phyloP scores from a whole-genome alignment of 1,140 invertebrate species.

The Goniozus legneri region DNA sequence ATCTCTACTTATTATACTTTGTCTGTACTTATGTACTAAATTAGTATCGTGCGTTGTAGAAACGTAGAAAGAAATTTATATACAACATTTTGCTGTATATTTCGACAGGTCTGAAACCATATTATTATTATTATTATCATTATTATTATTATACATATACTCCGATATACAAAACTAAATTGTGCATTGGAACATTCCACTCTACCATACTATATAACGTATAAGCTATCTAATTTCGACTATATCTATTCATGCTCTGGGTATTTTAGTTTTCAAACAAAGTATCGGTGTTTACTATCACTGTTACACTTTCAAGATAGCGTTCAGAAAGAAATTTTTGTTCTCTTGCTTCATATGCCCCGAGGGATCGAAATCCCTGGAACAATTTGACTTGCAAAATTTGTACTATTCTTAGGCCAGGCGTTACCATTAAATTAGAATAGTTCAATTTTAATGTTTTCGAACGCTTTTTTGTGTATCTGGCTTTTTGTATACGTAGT shows the following conservation, averaged over 20 bases:
- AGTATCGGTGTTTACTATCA: background rate
- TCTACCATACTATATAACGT: conserved; percentile 28
- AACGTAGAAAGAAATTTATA: conserved; percentile 16
- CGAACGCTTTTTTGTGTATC: background rate
- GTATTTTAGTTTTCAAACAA: conserved; percentile 1
- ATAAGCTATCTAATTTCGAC: conserved; percentile 24
- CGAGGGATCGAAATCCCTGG: background rate
- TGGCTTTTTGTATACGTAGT: background rate
- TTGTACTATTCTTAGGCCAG: conserved; percentile 33
- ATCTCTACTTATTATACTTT: background rate
- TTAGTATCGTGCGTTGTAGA: background rate
- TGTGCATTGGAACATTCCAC: conserved; percentile 27
- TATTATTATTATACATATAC: conserved; percentile 8
- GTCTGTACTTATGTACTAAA: background rate
- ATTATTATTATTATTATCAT: background rate
- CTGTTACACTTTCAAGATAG: background rate
- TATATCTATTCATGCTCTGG: conserved; percentile 9
- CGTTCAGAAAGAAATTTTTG: background rate
- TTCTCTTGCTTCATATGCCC: background rate
- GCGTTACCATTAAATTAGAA: conserved; percentile 11
- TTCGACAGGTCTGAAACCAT: conserved; percentile 12
- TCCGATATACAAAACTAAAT: conserved; percentile 28
- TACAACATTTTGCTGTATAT: conserved; percentile 14
- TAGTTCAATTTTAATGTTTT: background rate
- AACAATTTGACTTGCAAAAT: conserved; percentile 21